Conservation (phyloP, 2,113 vertebrate genomes). For the Alosa alosa region DNA sequence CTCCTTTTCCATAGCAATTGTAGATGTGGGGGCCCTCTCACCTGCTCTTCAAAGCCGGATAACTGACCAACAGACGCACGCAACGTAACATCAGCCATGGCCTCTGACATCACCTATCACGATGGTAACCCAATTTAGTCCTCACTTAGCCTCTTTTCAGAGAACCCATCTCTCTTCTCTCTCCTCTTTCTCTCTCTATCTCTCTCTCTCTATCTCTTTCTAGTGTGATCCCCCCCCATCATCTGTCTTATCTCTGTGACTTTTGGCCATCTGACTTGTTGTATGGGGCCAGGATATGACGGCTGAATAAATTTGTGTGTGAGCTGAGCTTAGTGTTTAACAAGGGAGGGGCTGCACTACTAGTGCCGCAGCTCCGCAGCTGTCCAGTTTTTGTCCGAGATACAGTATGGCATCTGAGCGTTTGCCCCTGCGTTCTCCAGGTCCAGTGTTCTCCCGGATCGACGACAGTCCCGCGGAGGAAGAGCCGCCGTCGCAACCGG, state of each 20-base stretch:
- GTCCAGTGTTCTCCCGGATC: constrained; percentile 49
- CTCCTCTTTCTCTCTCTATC: not conserved
- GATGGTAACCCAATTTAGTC: constrained; percentile 42
- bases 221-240: not conserved
- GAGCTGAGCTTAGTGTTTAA: not conserved
- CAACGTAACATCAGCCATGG: constrained; percentile 38
- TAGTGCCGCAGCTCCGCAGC: not conserved
- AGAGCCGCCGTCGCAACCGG: constrained; percentile 53
- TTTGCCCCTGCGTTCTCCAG: constrained; percentile 40
- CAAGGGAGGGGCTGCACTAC: not conserved
- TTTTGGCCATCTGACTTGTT: not conserved
- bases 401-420: not conserved
- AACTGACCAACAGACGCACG: constrained; percentile 8
- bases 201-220: not conserved
- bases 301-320: not conserved
- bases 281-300: not conserved
- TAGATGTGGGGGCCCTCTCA: not conserved
- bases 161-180: not conserved
- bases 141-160: not conserved
- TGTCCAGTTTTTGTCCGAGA: not conserved
- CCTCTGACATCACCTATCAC: constrained; percentile 48
- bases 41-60: not conserved
- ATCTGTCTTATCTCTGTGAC: not conserved
- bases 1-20: not conserved
- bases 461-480: constrained; percentile 63